These are phyloP conservation scores for Cerastis leucographa DNA, from an alignment of 2,888 invertebrate species.

Conservation along the genomic window DNA sequence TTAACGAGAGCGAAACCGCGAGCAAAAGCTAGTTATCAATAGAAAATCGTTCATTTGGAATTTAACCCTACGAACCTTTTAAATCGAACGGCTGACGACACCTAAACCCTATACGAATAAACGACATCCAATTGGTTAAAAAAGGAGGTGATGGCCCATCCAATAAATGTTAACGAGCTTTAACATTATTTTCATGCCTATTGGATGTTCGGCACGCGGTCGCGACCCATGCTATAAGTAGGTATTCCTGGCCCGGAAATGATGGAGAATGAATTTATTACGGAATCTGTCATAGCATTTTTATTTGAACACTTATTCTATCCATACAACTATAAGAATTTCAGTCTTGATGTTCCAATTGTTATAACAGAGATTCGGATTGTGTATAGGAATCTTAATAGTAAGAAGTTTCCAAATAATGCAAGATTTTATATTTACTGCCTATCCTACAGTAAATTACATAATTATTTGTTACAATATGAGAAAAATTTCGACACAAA, in stretches of 20 bases:
- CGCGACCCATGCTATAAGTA: conserved; percentile 19
- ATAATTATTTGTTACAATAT: background rate
- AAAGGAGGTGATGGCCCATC: conserved; percentile 54
- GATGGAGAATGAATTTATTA: conserved; percentile 20
- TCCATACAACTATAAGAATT: background rate
- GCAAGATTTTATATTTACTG: background rate
- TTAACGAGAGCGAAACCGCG: too few species aligned
- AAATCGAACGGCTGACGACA: conserved; percentile 50
- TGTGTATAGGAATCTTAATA: background rate
- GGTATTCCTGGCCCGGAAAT: conserved; percentile 33
- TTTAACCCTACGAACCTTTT: conserved; percentile 42
- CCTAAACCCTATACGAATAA: conserved; percentile 49
- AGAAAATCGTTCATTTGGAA: conserved; percentile 22
- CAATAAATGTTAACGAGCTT: conserved; percentile 66
- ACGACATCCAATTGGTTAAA: conserved; percentile 58
- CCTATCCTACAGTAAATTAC: background rate
- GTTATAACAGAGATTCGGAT: background rate
- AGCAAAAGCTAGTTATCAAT: background rate
- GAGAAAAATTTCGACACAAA: background rate
- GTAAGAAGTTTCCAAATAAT: background rate
- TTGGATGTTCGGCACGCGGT: conserved; percentile 41
- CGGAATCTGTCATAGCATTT: conserved; percentile 8
- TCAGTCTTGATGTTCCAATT: background rate
- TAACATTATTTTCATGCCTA: conserved; percentile 60
- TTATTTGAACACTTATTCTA: background rate